These are phyloP conservation scores for Tanytarsus gracilentus DNA, from an alignment of 2,888 invertebrate genomes.

Conservation along the genomic window DNA sequence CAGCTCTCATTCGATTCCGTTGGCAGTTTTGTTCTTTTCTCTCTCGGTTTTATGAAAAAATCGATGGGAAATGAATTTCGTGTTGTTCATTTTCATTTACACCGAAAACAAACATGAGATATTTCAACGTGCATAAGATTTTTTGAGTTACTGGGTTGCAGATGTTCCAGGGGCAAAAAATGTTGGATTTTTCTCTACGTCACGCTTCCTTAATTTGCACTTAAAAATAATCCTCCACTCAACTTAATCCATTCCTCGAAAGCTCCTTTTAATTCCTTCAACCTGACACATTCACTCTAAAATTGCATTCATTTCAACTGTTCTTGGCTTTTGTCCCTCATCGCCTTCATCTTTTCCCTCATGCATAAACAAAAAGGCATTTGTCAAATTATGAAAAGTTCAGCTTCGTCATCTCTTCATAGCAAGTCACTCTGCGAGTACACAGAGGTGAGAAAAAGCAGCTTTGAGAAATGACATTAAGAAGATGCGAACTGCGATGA, in stretches of 20 bases:
- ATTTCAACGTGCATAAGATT: no score
- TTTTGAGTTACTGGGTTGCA: no score
- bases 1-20: background rate
- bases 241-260: no score
- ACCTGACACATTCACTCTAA: background rate
- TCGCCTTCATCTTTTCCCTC: background rate
- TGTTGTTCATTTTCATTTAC: no score
- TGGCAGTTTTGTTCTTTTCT: background rate
- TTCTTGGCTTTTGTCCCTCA: background rate
- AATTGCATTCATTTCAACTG: background rate
- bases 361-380: slow-evolving; percentile 15
- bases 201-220: no score
- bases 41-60: background rate
- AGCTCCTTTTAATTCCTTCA: no score
- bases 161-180: no score
- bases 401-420: background rate
- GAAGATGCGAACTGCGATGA: background rate
- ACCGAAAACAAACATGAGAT: no score
- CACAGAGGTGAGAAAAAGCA: slow-evolving; percentile 1
- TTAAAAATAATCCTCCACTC: no score
- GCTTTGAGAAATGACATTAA: background rate
- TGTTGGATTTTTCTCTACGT: no score
- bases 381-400: background rate
- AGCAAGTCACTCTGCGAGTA: no score
- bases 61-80: background rate